These are phyloP conservation scores for Clivina fossor DNA, from an alignment of 2,888 invertebrate genomes.

Conservation along the genomic window DNA sequence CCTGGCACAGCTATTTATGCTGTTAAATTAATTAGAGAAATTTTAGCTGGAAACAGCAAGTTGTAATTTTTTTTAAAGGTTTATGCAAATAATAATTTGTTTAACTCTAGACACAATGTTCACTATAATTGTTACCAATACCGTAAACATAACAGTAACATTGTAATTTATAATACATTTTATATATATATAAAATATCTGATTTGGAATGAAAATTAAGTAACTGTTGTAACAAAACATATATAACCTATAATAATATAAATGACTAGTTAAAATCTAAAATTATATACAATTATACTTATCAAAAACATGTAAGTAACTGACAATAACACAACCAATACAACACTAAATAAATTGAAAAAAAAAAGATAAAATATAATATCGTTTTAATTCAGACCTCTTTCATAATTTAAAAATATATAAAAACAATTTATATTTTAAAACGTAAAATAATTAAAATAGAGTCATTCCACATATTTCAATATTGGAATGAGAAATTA, in stretches of 20 bases:
- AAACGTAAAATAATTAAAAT: constrained; percentile 11
- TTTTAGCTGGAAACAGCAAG: constrained; percentile 51
- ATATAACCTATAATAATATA: constrained; percentile 8
- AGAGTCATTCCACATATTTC: constrained; percentile 7
- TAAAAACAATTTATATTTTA: constrained; percentile 4
- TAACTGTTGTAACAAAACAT: constrained; percentile 8
- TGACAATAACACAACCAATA: constrained; percentile 17
- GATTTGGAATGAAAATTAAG: constrained; percentile 20
- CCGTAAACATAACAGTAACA: constrained; percentile 22
- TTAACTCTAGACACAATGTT: constrained; percentile 1
- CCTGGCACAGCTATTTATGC: constrained; percentile 85
- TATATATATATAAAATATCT: not conserved
- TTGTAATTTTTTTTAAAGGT: constrained; percentile 41
- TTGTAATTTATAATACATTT: constrained; percentile 7
- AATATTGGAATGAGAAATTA: constrained; percentile 12
- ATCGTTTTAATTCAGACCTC: no score
- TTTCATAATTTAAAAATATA: not conserved
- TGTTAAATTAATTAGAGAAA: constrained; percentile 65
- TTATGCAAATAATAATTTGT: constrained; percentile 24
- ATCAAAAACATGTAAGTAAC: constrained; percentile 14
- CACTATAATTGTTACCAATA: constrained; percentile 8
- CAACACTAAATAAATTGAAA: constrained; percentile 3
- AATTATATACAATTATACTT: constrained; percentile 17
- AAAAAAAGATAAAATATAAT: no score
- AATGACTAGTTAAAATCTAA: constrained; percentile 24